These are phyloP conservation scores for Callimico goeldii DNA, from an alignment of 2,797 vertebrate species.

Conservation along the genomic window DNA sequence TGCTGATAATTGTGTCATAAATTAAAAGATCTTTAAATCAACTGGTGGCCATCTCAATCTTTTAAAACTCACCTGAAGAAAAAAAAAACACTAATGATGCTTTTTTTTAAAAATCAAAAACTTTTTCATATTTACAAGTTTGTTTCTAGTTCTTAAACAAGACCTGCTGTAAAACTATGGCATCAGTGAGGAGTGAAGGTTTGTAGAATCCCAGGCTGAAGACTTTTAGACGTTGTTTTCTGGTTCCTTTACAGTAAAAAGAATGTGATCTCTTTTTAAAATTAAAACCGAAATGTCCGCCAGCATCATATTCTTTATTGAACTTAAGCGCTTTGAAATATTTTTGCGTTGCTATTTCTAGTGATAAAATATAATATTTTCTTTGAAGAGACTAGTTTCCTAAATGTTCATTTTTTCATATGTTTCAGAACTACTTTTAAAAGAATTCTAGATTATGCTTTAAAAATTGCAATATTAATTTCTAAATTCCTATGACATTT, in stretches of 20 bases:
- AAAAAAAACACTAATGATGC: not conserved
- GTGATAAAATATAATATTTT: constrained; percentile 44
- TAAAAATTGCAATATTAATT: constrained; percentile 22
- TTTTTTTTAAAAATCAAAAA: constrained; percentile 34
- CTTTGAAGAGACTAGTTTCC: constrained; percentile 41
- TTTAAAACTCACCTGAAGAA: not conserved
- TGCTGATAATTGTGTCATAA: constrained; percentile 15
- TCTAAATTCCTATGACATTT: constrained; percentile 21
- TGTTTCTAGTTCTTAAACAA: not conserved
- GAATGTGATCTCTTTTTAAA: constrained; percentile 8
- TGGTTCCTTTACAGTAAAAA: constrained; percentile 49
- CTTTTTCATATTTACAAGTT: constrained; percentile 2
- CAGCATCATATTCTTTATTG: not conserved
- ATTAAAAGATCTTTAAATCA: constrained; percentile 36
- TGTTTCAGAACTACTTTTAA: constrained; percentile 24
- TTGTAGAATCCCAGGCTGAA: constrained; percentile 11
- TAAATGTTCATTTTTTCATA: constrained; percentile 21
- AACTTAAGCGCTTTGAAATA: not conserved
- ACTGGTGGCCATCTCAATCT: not conserved
- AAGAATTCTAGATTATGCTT: constrained; percentile 18
- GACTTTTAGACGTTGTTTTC: not conserved
- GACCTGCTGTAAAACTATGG: not conserved
- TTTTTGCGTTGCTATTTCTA: constrained; percentile 42
- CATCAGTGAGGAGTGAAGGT: constrained; percentile 10
- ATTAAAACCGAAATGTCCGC: constrained; percentile 29